Conservation (phyloP, 2,113 vertebrate genomes). For the Zosterops hypoxanthus region DNA sequence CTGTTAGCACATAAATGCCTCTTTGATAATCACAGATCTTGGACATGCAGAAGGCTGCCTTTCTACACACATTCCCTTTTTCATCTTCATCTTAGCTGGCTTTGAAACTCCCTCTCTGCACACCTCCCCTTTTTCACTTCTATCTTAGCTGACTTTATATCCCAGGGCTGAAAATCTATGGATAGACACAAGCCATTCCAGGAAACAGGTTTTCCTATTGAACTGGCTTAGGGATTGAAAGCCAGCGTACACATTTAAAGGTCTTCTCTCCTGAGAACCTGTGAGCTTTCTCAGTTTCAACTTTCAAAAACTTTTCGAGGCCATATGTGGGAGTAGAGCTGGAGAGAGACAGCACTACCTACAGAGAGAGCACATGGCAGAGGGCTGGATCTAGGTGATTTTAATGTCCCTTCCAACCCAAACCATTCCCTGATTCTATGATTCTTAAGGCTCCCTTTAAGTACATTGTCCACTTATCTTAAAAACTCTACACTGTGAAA, state of each 20-base stretch:
- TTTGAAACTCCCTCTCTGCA: neutral
- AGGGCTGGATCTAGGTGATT: neutral
- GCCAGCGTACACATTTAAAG: neutral
- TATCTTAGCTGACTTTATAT: neutral
- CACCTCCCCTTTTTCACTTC: neutral
- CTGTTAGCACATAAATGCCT: neutral
- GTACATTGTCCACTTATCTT: neutral
- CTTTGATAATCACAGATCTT: neutral
- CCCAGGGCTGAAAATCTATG: neutral
- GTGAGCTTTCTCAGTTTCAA: neutral
- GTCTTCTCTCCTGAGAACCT: neutral
- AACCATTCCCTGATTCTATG: neutral
- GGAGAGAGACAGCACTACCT: neutral
- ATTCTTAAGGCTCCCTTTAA: neutral
- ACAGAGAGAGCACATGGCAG: neutral
- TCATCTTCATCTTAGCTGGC: neutral
- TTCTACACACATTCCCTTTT: neutral
- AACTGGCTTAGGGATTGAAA: neutral
- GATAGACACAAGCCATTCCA: neutral
- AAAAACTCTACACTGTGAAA: neutral
- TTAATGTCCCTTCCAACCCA: neutral
- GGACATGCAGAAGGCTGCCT: neutral
- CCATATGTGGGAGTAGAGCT: neutral
- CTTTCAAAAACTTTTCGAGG: neutral
- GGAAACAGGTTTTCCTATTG: neutral